phyloP scores from a whole-genome alignment of 2,797 vertebrate species.

The Catostomus latipinnis region DNA sequence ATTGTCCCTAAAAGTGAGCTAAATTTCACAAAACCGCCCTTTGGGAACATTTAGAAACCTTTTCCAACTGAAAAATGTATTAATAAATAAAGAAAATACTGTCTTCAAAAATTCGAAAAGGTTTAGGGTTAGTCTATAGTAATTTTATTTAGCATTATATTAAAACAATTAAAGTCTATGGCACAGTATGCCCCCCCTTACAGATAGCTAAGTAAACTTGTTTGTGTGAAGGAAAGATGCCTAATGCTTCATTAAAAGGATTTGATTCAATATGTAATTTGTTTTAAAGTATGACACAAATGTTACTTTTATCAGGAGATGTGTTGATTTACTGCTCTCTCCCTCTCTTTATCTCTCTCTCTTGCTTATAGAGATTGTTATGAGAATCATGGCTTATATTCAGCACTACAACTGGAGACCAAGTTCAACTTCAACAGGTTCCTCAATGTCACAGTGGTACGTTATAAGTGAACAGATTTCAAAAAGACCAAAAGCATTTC shows the following conservation, averaged over 20 bases:
- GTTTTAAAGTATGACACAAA: background rate
- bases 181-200: no score
- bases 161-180: no score
- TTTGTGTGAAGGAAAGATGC: background rate
- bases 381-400: slow-evolving; percentile 89
- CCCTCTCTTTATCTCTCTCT: background rate
- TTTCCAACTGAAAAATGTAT: no score
- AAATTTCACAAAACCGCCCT: no score
- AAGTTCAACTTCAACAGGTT: slow-evolving; percentile 86
- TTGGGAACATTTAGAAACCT: no score
- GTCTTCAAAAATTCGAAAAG: no score
- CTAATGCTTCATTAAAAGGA: background rate
- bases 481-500: background rate
- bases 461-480: slow-evolving; percentile 53
- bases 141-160: no score
- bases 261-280: background rate
- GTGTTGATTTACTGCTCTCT: background rate
- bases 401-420: slow-evolving; percentile 88
- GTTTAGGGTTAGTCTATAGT: no score
- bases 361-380: slow-evolving; percentile 84
- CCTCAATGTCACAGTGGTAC: slow-evolving; percentile 85
- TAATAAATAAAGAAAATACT: no score
- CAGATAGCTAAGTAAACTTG: background rate
- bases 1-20: no score
- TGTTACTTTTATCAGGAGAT: background rate